phyloP scores from a whole-genome alignment of 2,888 invertebrate species.

The Morpho achilles region DNA sequence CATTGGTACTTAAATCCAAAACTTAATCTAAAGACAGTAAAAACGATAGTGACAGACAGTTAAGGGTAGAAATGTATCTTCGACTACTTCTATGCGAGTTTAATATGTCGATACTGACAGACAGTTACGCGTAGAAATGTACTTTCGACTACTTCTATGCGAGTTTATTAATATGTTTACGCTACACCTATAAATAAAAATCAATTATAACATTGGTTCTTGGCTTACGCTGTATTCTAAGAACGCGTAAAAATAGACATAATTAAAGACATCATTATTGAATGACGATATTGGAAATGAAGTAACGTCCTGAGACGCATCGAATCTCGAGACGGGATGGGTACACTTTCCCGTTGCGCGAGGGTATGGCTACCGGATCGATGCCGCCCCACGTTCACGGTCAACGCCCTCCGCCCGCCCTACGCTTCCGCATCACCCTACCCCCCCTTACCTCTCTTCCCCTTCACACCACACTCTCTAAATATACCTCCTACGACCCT shows the following conservation, averaged over 20 bases:
- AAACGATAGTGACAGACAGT: no score
- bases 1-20: no score
- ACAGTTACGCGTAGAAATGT: no score
- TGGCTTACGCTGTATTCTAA: background rate
- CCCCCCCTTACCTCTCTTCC: conserved; percentile 34
- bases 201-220: no score
- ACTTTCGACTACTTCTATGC: no score
- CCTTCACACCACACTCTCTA: conserved; percentile 44
- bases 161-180: no score
- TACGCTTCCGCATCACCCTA: conserved; percentile 71
- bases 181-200: no score
- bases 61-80: no score
- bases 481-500: conserved; percentile 68
- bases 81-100: no score
- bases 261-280: conserved; percentile 21
- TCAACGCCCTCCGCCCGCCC: conserved; percentile 79
- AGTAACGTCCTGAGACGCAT: conserved; percentile 16
- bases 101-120: no score
- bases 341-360: conserved; percentile 63
- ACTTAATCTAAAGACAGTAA: no score
- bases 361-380: conserved; percentile 74
- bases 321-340: conserved; percentile 19
- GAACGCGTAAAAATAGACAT: background rate
- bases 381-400: conserved; percentile 78
- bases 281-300: conserved; percentile 9